Conservation (phyloP, 2,797 vertebrate species). For the Hyperoplus lanceolatus region DNA sequence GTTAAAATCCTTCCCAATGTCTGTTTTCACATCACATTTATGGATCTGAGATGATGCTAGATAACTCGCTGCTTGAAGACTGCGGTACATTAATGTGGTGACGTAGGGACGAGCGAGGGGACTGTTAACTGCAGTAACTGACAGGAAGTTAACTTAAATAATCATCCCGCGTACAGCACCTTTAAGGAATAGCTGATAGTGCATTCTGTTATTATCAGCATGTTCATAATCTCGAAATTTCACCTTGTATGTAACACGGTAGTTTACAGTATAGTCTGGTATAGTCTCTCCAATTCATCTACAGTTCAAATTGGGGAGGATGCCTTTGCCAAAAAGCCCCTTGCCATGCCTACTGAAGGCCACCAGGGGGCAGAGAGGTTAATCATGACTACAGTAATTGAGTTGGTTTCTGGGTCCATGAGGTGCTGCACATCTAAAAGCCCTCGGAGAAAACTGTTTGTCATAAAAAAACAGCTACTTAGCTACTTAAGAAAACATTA, state of each 20-base stretch:
- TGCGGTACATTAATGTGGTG: too few species aligned
- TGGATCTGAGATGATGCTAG: too few species aligned
- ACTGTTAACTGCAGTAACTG: too few species aligned
- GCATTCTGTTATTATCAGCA: not conserved
- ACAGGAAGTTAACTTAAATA: too few species aligned
- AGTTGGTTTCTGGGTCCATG: not conserved
- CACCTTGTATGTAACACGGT: not conserved
- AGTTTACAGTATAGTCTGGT: not conserved
- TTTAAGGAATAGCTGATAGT: not conserved
- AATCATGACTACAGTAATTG: not conserved
- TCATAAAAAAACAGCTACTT: not conserved
- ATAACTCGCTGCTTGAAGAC: too few species aligned
- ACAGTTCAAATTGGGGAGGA: not conserved
- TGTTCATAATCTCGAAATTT: not conserved
- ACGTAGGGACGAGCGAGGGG: too few species aligned
- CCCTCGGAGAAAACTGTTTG: not conserved
- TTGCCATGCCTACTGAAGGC: not conserved
- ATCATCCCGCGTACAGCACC: too few species aligned
- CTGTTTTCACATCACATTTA: too few species aligned
- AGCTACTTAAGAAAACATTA: not conserved
- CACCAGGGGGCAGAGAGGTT: conserved; percentile 55
- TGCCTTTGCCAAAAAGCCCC: not conserved
- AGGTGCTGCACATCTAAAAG: conserved; percentile 2
- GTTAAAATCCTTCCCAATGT: too few species aligned
- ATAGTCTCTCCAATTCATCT: not conserved